phyloP scores from a whole-genome alignment of 2,113 vertebrate genomes.

The Promerops cafer region DNA sequence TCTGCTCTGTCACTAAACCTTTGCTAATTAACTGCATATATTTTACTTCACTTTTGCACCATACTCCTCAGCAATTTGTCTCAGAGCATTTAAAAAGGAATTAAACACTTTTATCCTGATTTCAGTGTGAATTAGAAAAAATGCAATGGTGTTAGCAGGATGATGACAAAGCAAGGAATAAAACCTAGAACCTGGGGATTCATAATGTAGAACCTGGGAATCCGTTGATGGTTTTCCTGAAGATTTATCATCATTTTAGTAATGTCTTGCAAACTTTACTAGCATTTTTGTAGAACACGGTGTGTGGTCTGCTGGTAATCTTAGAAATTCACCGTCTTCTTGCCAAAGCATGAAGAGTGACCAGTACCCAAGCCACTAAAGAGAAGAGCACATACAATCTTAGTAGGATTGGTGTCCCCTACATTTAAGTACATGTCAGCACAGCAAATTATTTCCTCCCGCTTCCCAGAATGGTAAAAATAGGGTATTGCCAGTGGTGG shows the following conservation, averaged over 20 bases:
- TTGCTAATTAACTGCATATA: neutral
- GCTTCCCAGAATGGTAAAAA: neutral
- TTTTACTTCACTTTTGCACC: neutral
- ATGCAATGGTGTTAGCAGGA: fast-evolving
- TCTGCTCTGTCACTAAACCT: neutral
- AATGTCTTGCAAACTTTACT: neutral
- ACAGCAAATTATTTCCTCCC: neutral
- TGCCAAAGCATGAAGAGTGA: neutral
- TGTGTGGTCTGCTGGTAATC: neutral
- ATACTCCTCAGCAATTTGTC: neutral
- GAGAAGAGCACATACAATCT: neutral
- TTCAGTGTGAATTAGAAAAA: neutral
- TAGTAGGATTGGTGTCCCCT: neutral
- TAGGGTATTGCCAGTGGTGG: neutral
- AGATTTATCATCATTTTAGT: neutral
- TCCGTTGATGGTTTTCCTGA: neutral
- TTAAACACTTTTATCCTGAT: neutral
- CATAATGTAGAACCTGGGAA: neutral
- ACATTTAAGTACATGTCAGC: neutral
- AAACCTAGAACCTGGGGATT: neutral
- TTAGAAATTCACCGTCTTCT: neutral
- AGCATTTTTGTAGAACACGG: neutral
- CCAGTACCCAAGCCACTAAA: neutral
- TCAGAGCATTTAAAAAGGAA: neutral
- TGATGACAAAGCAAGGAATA: neutral